phyloP scores from a whole-genome alignment of 2,888 invertebrate species.

The Diadegma fenestrale region DNA sequence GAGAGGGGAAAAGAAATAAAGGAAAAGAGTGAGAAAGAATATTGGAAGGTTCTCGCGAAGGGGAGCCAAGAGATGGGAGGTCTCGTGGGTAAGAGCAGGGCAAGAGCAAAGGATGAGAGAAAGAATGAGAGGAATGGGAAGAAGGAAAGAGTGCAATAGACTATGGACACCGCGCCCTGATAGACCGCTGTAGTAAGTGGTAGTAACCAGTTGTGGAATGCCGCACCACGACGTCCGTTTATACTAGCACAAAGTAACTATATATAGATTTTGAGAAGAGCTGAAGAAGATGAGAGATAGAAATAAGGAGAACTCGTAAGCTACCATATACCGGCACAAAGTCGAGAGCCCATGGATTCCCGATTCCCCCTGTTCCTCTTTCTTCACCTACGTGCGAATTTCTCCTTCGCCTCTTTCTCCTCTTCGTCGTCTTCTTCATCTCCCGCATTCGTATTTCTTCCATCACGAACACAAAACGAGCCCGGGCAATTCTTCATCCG shows the following conservation, averaged over 20 bases:
- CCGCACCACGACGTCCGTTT: slow-evolving; percentile 57
- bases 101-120: slow-evolving; percentile 56
- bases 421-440: slow-evolving; percentile 35
- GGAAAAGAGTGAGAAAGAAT: slow-evolving; percentile 40
- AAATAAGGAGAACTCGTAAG: slow-evolving; percentile 47
- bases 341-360: slow-evolving; percentile 22
- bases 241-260: slow-evolving; percentile 4
- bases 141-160: slow-evolving; percentile 30
- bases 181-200: slow-evolving; percentile 62
- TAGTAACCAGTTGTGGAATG: slow-evolving; percentile 76
- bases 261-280: slow-evolving; percentile 37
- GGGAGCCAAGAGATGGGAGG: slow-evolving; percentile 41
- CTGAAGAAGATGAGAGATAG: slow-evolving; percentile 46
- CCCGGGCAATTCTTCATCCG: slow-evolving; percentile 44
- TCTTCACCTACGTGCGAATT: slow-evolving; percentile 20
- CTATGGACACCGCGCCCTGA: slow-evolving; percentile 33
- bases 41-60: slow-evolving; percentile 49
- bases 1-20: background rate
- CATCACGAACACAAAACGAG: slow-evolving; percentile 42
- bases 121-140: slow-evolving; percentile 35
- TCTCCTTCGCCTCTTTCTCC: slow-evolving; percentile 11
- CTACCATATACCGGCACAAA: slow-evolving; percentile 50
- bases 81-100: slow-evolving; percentile 42
- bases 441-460: slow-evolving; percentile 42
- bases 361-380: slow-evolving; percentile 8